Evolutionary conservation across 2,888 invertebrate genomes (phyloP), one percentile per base, ranked within the genome.

Genomic region (Tetranychus piercei): DNA sequence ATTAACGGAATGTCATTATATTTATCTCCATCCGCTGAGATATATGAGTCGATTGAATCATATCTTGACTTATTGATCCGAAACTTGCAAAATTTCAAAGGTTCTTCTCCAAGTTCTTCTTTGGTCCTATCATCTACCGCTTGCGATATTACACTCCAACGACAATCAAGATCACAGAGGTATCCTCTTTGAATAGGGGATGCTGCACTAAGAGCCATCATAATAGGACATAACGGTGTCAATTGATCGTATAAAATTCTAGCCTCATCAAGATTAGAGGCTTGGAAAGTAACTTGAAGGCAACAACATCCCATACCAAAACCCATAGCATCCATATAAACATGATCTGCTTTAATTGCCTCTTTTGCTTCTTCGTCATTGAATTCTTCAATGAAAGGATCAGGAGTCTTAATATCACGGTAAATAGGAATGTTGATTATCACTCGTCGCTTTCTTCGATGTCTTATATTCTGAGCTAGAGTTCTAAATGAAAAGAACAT

Each of bases 251-350:
- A 99, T 1, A 99, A 86, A 65, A 90, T 91, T 78, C 94, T 86
- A 6, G 97, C 97, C 85, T 99, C 99, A 71, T 87, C 87, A 78
- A 99, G 94, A 82, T 95, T 95, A 83, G 94, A 94, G 1, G 97
- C 96, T 84, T 94, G 91, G 85, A 99, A 97, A 73, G 94, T 94
- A 75, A 94, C 86, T 83, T 97, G 97, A 66, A 97, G 86, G 82
- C 96, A 97, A 81, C 93, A 94, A 82, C 95, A 95, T 45, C 99
- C 99, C 99, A 99, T 99, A 75, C 79, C 97, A 82, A 99, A 99
- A 43, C 96, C 97, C 97, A 99, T 97, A 1, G 94, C 93, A 83
- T 99, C 99, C 89, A 99, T 89, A 81, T 97, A 94, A 78, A 99
- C 91, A 81, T 94, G 92, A 84, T 96, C 91, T 0, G 91, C 90